Evolutionary conservation across 2,113 vertebrate species (phyloP).

Genomic region (Cromileptes altivelis): DNA sequence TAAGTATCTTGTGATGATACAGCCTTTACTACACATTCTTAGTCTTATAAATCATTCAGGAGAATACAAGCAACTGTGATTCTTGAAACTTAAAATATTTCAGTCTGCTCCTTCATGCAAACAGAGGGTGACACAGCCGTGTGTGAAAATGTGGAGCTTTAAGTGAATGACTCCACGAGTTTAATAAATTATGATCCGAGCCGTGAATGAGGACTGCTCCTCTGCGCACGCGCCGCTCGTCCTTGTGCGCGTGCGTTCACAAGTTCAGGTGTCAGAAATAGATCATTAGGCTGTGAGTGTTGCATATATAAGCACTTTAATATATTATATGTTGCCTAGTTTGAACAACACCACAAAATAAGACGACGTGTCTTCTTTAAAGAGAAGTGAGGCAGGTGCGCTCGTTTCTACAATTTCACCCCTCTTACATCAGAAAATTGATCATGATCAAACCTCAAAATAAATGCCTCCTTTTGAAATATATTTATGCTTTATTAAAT

Average conservation of each 20-base stretch:
- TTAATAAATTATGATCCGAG: conserved; percentile 30
- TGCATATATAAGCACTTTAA: not conserved
- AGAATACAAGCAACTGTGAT: not conserved
- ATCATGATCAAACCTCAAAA: not conserved
- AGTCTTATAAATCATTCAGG: too few species aligned
- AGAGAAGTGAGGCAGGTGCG: conserved; percentile 13
- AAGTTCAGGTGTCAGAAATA: conserved; percentile 44
- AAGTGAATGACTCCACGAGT: conserved; percentile 49
- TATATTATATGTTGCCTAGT: fast-evolving
- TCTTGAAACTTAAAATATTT: not conserved
- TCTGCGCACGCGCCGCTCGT: conserved; percentile 48
- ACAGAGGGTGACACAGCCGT: not conserved
- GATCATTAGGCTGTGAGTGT: not conserved
- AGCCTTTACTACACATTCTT: too few species aligned
- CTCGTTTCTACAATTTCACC: conserved; percentile 21
- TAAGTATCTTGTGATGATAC: too few species aligned
- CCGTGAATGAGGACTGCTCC: conserved; percentile 25
- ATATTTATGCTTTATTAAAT: not conserved
- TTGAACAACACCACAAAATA: not conserved
- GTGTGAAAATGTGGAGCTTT: conserved; percentile 27
- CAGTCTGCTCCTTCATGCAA: not conserved
- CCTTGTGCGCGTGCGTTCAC: conserved; percentile 29
- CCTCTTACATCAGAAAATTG: conserved; percentile 16
- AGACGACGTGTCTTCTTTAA: not conserved
- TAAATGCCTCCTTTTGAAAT: not conserved